Base-by-base conservation (phyloP, 1,140 invertebrate genomes). In the Colletes gigas region DNA sequence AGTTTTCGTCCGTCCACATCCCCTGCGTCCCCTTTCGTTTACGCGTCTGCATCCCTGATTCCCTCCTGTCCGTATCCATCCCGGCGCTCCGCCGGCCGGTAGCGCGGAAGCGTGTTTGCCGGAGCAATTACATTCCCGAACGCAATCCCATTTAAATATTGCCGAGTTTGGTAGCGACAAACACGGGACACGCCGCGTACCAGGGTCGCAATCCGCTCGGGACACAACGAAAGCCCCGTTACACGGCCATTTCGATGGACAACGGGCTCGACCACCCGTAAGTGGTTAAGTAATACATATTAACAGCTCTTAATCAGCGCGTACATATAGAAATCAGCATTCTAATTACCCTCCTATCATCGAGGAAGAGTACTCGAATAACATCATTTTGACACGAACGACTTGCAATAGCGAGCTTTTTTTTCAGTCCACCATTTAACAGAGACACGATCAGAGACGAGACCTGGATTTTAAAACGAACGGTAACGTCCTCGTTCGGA, bases 91-190 rank as follows among this genome's bases (percentile, higher is more conserved):
- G 80, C 66, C 72, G 76, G 57, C 52, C 69, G 59, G 68, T 68
- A 70, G 73, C 54, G 81, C 12, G 57, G 70, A 70, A 60, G n/a
- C 76, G 79, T 90, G 87, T 90, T 89, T 91, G 84, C 86, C 60
- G 81, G 83, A 83, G 84, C 88, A 92, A 92, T 92, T 92, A 91
- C 88, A 87, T 87, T 88, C 85, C 87, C 90, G 83, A 90, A 90
- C 85, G 89, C 90, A 92, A 90, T 91, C 84, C 87, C 89, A 91
- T 92, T 92, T 92, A 90, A 91, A 92, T 92, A 91, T 91, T 91
- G 86, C 83, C 83, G 81, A 87, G 86, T 90, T 91, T 91, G 87
- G 81, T 85, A 71, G 30, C 77, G 85, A 81, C 86, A 90, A 91
- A 91, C 88, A 89, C 82, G 75, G 60, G 70, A 66, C 74, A 68